Evolutionary conservation across 2,797 vertebrate genomes (phyloP).

Genomic region (Margarornis squamiger): DNA sequence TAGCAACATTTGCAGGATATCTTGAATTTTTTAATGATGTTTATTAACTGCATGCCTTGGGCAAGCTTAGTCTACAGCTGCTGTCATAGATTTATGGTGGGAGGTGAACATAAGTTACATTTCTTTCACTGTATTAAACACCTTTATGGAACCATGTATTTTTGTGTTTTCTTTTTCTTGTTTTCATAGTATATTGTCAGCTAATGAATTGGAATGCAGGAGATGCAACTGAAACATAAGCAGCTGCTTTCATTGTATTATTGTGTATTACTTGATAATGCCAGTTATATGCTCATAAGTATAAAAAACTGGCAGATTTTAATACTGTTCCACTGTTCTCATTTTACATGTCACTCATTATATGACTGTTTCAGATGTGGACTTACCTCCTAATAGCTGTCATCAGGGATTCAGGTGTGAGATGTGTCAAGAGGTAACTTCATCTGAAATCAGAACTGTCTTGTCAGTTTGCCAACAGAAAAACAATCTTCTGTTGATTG

Average conservation of each 20-base stretch:
- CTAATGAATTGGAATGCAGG: neutral
- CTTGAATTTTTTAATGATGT: neutral
- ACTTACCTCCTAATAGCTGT: neutral
- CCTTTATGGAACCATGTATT: neutral
- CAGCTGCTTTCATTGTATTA: neutral
- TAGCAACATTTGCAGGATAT: slow-evolving; percentile 42
- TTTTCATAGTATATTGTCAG: neutral
- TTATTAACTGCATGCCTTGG: neutral
- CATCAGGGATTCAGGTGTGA: neutral
- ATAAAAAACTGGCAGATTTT: neutral
- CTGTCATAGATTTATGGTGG: neutral
- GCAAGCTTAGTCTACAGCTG: neutral
- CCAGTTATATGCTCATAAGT: neutral
- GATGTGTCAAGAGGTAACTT: neutral
- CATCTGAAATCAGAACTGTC: neutral
- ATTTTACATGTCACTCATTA: neutral
- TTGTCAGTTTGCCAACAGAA: neutral
- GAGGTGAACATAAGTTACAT: neutral
- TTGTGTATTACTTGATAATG: neutral
- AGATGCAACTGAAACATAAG: neutral
- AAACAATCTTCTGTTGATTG: neutral
- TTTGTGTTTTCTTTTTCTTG: neutral
- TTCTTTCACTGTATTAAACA: neutral
- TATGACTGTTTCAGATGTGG: neutral
- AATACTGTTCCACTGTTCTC: neutral